Conservation (phyloP, 2,888 invertebrate species). For the Plutella xylostella region DNA sequence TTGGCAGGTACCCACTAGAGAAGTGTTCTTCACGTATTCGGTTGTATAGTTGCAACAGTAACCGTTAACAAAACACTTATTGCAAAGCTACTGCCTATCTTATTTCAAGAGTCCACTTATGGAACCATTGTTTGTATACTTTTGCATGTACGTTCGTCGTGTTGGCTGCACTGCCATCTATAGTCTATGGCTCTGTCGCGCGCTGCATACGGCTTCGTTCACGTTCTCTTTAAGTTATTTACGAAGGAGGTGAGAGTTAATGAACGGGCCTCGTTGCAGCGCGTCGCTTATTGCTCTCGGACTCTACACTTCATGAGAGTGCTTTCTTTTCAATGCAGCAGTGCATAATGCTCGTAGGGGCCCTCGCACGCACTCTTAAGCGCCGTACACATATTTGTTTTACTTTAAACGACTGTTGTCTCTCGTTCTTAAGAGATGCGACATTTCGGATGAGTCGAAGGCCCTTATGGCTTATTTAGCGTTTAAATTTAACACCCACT, state of each 20-base stretch:
- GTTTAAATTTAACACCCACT: slow-evolving; percentile 34
- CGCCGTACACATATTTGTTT: slow-evolving; percentile 59
- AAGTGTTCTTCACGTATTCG: no score
- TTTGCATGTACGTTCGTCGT: slow-evolving; percentile 27
- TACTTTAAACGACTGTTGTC: slow-evolving; percentile 53
- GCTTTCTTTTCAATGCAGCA: slow-evolving; percentile 64
- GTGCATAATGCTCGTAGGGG: slow-evolving; percentile 59
- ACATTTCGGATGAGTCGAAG: slow-evolving; percentile 51
- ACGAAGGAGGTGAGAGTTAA: slow-evolving; percentile 54
- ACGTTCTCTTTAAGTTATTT: slow-evolving; percentile 40
- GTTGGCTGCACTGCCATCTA: slow-evolving; percentile 27
- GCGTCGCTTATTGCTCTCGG: slow-evolving; percentile 64
- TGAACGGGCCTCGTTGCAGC: slow-evolving; percentile 47
- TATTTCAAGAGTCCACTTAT: background rate
- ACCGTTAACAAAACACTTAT: slow-evolving; percentile 2
- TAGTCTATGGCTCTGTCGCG: no score
- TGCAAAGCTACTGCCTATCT: background rate
- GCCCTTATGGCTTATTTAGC: slow-evolving; percentile 29
- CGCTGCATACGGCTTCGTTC: slow-evolving; percentile 30
- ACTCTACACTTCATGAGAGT: slow-evolving; percentile 52
- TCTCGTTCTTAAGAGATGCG: slow-evolving; percentile 31
- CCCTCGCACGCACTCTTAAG: slow-evolving; percentile 51
- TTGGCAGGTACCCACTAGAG: background rate
- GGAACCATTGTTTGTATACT: slow-evolving; percentile 27
- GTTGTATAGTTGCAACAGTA: no score